Conservation (phyloP, 2,888 invertebrate species). For the Dastarcus helophoroides region DNA sequence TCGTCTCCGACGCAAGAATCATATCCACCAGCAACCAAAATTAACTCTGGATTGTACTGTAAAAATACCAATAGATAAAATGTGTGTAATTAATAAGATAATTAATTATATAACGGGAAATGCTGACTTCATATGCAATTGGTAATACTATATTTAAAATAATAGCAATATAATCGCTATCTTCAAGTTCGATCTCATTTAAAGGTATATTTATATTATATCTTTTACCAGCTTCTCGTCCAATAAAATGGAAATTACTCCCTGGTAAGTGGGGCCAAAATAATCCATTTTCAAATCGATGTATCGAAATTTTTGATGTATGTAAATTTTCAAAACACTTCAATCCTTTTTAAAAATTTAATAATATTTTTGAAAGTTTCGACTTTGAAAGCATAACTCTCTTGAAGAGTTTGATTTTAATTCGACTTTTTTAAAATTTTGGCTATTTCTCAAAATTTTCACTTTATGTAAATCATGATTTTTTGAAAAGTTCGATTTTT, state of each 20-base stretch:
- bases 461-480: conserved; percentile 2
- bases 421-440: too few species aligned
- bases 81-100: background rate
- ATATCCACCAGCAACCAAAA: conserved; percentile 1
- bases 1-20: background rate
- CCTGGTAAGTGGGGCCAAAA: background rate
- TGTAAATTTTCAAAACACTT: too few species aligned
- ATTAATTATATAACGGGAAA: too few species aligned
- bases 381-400: too few species aligned
- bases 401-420: too few species aligned
- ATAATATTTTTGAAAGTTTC: background rate
- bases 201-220: conserved; percentile 4
- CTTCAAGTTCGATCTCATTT: background rate
- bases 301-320: too few species aligned
- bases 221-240: conserved; percentile 1
- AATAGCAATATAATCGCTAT: conserved; percentile 1
- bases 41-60: background rate
- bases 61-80: background rate
- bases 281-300: conserved; percentile 1
- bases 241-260: conserved; percentile 1
- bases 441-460: too few species aligned
- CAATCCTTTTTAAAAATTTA: background rate
- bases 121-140: conserved; percentile 2
- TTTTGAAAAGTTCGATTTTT: too few species aligned
- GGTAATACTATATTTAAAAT: conserved; percentile 1